Percentiles rank a stretch among this genome's conserved stretches.
These are phyloP conservation scores for Camptogramma bilineatum DNA, from an alignment of 2,888 invertebrate species.

Conservation along the genomic window DNA sequence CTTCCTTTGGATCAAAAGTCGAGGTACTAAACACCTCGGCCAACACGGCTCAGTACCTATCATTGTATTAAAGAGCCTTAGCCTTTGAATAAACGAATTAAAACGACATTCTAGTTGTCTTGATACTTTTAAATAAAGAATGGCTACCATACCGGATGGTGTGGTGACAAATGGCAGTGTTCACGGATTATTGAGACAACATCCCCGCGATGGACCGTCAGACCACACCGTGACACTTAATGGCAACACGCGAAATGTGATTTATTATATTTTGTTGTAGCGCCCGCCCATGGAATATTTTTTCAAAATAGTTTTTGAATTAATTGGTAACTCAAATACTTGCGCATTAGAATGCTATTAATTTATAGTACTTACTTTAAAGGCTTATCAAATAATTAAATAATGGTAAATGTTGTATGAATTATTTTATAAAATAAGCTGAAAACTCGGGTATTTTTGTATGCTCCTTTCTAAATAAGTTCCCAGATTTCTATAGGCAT, in stretches of 20 bases:
- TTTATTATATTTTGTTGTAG: slow-evolving; percentile 21
- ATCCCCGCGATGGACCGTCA: slow-evolving; percentile 68
- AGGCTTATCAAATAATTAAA: no score
- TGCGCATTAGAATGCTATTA: no score
- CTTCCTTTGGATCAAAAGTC: no score
- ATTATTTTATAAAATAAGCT: no score
- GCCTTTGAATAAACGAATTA: no score
- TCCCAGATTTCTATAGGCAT: not conserved
- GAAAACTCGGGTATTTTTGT: not conserved
- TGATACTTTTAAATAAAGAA: slow-evolving; percentile 13
- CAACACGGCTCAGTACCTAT: no score
- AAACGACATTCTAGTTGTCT: no score
- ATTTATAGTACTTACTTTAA: no score
- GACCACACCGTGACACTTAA: slow-evolving; percentile 70
- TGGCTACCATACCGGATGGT: slow-evolving; percentile 74
- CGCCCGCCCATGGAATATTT: slow-evolving; percentile 12
- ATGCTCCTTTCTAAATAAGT: not conserved
- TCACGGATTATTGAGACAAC: slow-evolving; percentile 77
- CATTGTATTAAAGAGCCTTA: no score
- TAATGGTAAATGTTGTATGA: no score
- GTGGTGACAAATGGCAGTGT: slow-evolving; percentile 77
- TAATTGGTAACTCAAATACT: no score
- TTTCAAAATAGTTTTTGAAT: not conserved
- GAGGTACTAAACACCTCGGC: no score
- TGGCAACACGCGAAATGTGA: slow-evolving; percentile 46